Evolutionary conservation across 2,113 vertebrate genomes (phyloP).

Genomic region (Ophiodon elongatus): DNA sequence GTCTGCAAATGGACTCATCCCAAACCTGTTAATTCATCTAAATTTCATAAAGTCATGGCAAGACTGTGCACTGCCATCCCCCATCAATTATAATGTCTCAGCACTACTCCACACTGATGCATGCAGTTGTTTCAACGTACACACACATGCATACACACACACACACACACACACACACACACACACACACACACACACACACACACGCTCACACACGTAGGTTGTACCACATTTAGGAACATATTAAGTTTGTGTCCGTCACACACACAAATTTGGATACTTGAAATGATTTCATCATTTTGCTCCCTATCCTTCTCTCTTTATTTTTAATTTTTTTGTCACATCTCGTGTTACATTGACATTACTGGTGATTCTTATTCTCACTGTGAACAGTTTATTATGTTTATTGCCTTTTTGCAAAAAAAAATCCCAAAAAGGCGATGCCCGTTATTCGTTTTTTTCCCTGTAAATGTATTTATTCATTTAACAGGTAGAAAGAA

Average conservation of each 20-base stretch:
- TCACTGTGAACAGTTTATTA: background rate
- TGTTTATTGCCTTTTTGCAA: background rate
- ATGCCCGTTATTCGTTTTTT: background rate
- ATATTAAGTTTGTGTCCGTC: slow-evolving; percentile 1
- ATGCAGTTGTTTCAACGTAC: slow-evolving; percentile 37
- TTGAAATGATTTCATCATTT: slow-evolving; percentile 25
- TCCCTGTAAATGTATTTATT: background rate
- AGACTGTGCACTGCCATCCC: slow-evolving; percentile 62
- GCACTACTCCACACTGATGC: slow-evolving; percentile 22
- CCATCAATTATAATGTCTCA: slow-evolving; percentile 63
- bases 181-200: background rate
- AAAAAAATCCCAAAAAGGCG: background rate
- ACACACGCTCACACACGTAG: slow-evolving; percentile 19
- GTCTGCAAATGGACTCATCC: slow-evolving; percentile 76
- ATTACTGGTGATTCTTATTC: background rate
- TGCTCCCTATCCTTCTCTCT: background rate
- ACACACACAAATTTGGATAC: background rate
- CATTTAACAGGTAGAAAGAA: background rate
- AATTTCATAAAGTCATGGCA: slow-evolving; percentile 76
- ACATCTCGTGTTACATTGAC: background rate
- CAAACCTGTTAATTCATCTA: slow-evolving; percentile 79
- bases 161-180: slow-evolving; percentile 24
- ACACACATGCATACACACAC: background rate
- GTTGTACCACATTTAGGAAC: background rate
- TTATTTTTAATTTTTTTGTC: background rate